Conservation (phyloP, 64 coral and sea anemone genomes). For the Dendronephthya gigantea region DNA sequence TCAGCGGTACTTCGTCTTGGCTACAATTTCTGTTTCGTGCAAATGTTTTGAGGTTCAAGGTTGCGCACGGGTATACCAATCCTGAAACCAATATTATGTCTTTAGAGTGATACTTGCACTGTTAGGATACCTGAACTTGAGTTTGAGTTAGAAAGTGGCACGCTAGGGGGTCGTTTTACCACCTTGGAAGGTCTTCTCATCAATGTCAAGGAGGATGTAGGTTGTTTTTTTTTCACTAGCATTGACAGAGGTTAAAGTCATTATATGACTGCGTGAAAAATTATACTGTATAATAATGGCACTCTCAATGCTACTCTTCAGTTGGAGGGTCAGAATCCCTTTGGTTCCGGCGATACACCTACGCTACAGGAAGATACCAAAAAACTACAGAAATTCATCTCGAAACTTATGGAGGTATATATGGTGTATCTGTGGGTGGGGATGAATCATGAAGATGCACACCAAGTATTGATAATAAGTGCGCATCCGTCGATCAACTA, state of each 20-base stretch:
- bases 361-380: not conserved
- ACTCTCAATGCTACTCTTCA: conserved; percentile 2
- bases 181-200: conserved; percentile 68
- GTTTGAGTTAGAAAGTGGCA: conserved; percentile 42
- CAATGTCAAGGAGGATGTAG: conserved; percentile 57
- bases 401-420: conserved; percentile 39
- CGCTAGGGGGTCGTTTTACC: conserved; percentile 74
- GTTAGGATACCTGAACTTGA: conserved; percentile 59
- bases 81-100: not conserved
- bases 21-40: no score
- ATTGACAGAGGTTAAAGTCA: no score
- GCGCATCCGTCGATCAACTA: no score
- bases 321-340: conserved; percentile 48
- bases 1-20: no score
- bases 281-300: not conserved
- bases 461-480: no score
- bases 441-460: no score
- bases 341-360: conserved; percentile 59
- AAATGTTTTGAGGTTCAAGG: no score
- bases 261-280: not conserved
- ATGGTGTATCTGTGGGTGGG: not conserved
- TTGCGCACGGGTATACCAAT: not conserved
- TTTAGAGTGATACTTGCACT: conserved; percentile 78
- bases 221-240: not conserved
- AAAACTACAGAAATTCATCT: conserved; percentile 34